Evolutionary conservation across 2,888 invertebrate species (phyloP), one percentile per base, ranked within the genome.

Genomic region (Chaetogeoica ovagalla): DNA sequence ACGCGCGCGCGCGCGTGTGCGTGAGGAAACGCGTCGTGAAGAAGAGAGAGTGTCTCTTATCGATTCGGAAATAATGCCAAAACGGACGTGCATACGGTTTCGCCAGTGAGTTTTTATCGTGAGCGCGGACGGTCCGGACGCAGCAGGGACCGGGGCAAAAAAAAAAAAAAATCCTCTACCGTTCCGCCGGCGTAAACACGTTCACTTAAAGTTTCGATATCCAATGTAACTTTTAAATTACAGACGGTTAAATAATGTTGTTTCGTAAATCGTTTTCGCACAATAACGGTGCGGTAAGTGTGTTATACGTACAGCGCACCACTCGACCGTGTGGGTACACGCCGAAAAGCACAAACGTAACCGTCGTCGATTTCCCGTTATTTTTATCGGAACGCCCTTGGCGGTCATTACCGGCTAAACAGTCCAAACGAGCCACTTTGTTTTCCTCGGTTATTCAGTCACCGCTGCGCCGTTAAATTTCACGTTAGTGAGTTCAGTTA

Each of bases 61-160:
- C 77, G 77, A 79, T 79, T 79, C 63, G 77, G 70, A 79, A 70
- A 55, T 63, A 63, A 55, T 79, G 77, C 77, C 77, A 79, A 79
- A 79, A 70, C 77, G 77, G 77, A 79, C 70, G 70, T 79, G 57
- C 77, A 63, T 79, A 62, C 37, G 21, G 70, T 79, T 63, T 57
- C 62, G 65, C 43, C 43, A 57, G 74, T 66, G n/a, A 39, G 62
- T 70, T 69, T 62, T 70, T 62, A 62, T 30, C 77, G 77, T 77
- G 55, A 37, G 30, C 62, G 21, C 17, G 52, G 39, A 4, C 30
- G 30, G 13, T 70, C 62, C 70, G 77, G 77, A 70, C 43, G 68
- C 19, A 5, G 68, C 19, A 5, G 63, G 17, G 39, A 43, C 65
- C 62, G 77, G 77, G 30, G 30, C 30, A 30, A 4, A 30, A 15